phyloP scores from a whole-genome alignment of 2,797 vertebrate genomes.

The Meriones psammophilus region DNA sequence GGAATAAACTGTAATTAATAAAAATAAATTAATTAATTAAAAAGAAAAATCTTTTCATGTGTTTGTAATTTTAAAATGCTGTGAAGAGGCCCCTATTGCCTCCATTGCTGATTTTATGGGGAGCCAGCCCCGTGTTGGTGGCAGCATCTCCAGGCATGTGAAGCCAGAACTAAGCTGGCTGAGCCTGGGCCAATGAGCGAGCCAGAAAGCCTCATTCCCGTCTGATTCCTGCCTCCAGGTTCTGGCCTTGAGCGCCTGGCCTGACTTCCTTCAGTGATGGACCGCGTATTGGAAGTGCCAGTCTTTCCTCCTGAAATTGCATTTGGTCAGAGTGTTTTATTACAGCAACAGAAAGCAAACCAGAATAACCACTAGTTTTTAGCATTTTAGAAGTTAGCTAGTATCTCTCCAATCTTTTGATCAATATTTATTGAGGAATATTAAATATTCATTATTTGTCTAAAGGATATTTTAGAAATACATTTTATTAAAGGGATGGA shows the following conservation, averaged over 20 bases:
- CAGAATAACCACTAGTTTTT: neutral
- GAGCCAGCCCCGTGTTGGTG: neutral
- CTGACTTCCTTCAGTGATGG: neutral
- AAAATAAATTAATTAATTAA: no score
- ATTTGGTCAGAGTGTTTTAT: neutral
- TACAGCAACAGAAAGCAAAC: neutral
- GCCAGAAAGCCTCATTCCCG: neutral
- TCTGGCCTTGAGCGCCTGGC: neutral
- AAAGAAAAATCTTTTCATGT: no score
- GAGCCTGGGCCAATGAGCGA: neutral
- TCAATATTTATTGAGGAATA: neutral
- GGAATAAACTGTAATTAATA: no score
- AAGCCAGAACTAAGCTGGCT: neutral
- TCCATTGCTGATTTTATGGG: neutral
- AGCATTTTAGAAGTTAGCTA: constrained; percentile 25
- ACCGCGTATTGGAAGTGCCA: neutral
- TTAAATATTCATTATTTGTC: neutral
- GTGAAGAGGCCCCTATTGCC: neutral
- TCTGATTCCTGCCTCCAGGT: neutral
- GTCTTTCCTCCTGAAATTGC: neutral
- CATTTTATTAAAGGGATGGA: neutral
- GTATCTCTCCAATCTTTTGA: neutral
- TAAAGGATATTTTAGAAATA: neutral
- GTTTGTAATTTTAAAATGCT: neutral
- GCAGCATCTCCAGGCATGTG: no score